Evolutionary conservation across 2,888 invertebrate species (phyloP), one percentile per base, ranked within the genome.

Genomic region (Lobophora halterata): DNA sequence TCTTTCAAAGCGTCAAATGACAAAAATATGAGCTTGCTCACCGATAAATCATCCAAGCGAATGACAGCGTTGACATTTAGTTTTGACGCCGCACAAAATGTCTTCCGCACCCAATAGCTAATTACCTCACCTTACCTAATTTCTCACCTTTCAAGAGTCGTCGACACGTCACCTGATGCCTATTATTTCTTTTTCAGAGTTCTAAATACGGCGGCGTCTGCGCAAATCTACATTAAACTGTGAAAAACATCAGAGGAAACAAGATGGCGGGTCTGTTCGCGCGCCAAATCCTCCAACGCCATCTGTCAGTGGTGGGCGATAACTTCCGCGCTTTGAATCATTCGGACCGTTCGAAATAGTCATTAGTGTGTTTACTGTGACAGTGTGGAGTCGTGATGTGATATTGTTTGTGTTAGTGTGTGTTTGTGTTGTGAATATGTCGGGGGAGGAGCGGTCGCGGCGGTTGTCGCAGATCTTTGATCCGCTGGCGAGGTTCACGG

Each of bases 401-500:
- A 75, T 75, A 65, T 71, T 64, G 64, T 66, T 58, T 61, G 62
- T 71, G 61, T 63, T 61, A 64, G 69, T 67, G 67, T 55, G 63
- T 75, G 71, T 73, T 64, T 63, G 71, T 75, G 73, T 71, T 61
- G 63, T 73, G 72, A 64, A 73, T 71, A 91, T 91, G 91, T 89
- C 90, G 59, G 37, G 42, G 17, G 91, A 91, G 80, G 91, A 91
- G 76, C 88, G 91, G 69, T 90, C 92, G 75, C 90, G 93, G 66
- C 91, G 95, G 69, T 83, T 94, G 76, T 94, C 94, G 77, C 93
- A 94, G 88, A 93, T 94, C 61, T 93, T 94, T 75, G 95, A 95
- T 82, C 94, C 95, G 55, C 88, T 95, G 65, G 90, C 93, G 49
- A 88, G 93, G 74, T 88, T 95, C 49, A 91, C 92, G 76, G 91